Conservation (phyloP, 2,113 vertebrate species). For the Trochalopteron elliotii region DNA sequence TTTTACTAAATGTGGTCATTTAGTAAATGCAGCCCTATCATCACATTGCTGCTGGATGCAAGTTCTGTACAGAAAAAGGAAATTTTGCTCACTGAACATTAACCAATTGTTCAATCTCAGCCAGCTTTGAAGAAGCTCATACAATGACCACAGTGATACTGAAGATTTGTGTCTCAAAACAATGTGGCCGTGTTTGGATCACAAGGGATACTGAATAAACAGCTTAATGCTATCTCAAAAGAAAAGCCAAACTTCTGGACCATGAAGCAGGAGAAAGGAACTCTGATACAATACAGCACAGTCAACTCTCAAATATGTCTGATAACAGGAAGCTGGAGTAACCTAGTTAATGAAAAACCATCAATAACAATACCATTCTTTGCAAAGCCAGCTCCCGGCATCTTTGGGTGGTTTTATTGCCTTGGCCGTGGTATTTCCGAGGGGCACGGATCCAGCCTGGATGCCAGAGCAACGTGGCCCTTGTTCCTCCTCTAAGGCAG, state of each 20-base stretch:
- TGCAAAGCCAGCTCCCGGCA: conserved; percentile 16
- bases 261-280: conserved; percentile 41
- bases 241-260: conserved; percentile 51
- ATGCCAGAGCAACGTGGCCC: not conserved
- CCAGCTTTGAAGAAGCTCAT: not conserved
- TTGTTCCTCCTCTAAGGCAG: not conserved
- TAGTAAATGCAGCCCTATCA: not conserved
- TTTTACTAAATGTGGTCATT: conserved; percentile 9
- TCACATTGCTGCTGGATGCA: not conserved
- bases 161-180: not conserved
- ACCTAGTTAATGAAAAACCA: conserved; percentile 65
- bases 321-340: conserved; percentile 48
- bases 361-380: conserved; percentile 38
- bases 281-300: not conserved
- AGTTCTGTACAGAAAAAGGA: not conserved
- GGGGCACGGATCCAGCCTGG: not conserved
- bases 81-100: not conserved
- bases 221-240: not conserved
- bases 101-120: not conserved
- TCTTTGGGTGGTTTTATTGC: not conserved
- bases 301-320: not conserved
- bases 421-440: not conserved
- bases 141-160: not conserved
- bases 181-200: not conserved
- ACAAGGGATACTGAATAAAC: not conserved